These are phyloP conservation scores for Diploscapter pachys DNA, from an alignment of 1,140 invertebrate genomes.

Conservation along the genomic window DNA sequence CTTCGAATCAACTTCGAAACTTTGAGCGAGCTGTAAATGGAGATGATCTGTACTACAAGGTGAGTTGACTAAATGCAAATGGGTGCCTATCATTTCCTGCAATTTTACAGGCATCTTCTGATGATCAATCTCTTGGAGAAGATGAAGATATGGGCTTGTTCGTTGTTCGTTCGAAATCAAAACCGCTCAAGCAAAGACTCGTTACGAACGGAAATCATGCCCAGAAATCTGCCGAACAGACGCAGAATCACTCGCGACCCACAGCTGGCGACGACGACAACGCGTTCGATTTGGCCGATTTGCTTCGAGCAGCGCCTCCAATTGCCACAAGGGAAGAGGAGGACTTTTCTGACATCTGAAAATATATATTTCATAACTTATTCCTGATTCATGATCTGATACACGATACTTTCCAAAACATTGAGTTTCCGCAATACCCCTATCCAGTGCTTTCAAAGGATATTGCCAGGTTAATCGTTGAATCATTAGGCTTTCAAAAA, in stretches of 20 bases:
- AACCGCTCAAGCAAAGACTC: neutral
- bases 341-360: too few relatives aligned
- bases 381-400: too few relatives aligned
- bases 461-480: too few relatives aligned
- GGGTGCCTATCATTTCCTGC: neutral
- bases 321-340: conserved; percentile 5
- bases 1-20: conserved; percentile 7
- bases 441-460: too few relatives aligned
- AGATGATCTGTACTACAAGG: conserved; percentile 27
- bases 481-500: too few relatives aligned
- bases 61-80: neutral
- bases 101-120: conserved; percentile 29
- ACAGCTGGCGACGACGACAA: conserved; percentile 21
- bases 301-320: conserved; percentile 28
- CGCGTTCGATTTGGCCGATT: conserved; percentile 26
- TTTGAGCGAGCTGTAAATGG: conserved; percentile 36
- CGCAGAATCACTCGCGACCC: too few relatives aligned
- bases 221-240: conserved; percentile 1
- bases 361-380: too few relatives aligned
- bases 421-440: too few relatives aligned
- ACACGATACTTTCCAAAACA: too few relatives aligned
- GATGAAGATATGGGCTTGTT: conserved; percentile 17
- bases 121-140: conserved; percentile 29
- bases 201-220: neutral
- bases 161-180: conserved; percentile 9